Percentiles rank a stretch among this genome's conserved stretches.
Evolutionary conservation across 2,797 vertebrate species (phyloP).

Genomic region (Chanos chanos): DNA sequence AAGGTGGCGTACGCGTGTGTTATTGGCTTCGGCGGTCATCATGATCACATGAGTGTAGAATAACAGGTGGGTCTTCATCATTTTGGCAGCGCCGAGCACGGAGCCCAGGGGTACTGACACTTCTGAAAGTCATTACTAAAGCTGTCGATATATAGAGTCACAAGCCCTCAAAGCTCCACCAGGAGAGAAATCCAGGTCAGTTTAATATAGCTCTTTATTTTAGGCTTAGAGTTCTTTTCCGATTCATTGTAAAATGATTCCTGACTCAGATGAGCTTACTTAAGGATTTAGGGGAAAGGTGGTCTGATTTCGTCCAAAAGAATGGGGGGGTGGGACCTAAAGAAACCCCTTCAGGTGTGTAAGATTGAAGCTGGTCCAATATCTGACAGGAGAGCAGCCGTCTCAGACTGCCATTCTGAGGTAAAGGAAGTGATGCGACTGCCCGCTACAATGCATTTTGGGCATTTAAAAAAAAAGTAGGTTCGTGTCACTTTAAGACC

Average conservation of each 20-base stretch:
- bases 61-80: background rate
- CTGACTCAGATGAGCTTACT: background rate
- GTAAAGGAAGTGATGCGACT: too few species aligned
- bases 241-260: constrained; percentile 25
- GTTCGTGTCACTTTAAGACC: too few species aligned
- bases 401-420: too few species aligned
- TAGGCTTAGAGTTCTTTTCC: constrained; percentile 22
- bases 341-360: too few species aligned
- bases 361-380: too few species aligned
- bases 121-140: constrained; percentile 22
- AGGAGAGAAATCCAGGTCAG: background rate
- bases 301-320: too few species aligned
- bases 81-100: background rate
- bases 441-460: too few species aligned
- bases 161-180: constrained; percentile 12
- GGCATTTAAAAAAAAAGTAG: too few species aligned
- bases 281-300: background rate
- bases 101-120: constrained; percentile 13
- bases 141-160: constrained; percentile 34
- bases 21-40: background rate
- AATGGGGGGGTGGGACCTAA: background rate
- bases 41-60: too few species aligned
- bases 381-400: too few species aligned
- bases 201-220: constrained; percentile 29
- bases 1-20: constrained; percentile 8